Percentiles rank a stretch among this genome's conserved stretches.
Conservation (phyloP, 30 jellyfish, hydroid and myxozoan genomes). For the Rhopilema esculentum region DNA sequence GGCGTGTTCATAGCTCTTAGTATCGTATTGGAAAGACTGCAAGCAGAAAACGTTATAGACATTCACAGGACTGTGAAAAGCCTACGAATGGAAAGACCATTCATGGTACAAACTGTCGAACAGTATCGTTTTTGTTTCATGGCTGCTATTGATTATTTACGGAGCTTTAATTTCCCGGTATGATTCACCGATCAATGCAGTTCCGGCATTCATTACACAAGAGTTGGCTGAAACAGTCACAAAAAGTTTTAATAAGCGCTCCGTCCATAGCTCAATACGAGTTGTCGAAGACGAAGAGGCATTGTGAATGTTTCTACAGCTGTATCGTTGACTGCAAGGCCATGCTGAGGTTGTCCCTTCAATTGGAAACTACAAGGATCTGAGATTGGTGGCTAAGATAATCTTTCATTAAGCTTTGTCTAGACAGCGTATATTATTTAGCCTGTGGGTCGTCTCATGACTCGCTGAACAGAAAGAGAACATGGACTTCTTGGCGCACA, state of each 20-base stretch:
- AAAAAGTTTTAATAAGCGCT: no score
- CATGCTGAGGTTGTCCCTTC: not conserved
- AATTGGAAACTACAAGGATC: not conserved
- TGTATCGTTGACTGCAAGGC: no score
- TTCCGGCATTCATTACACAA: no score
- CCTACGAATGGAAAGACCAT: conserved; percentile 87
- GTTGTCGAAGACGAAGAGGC: no score
- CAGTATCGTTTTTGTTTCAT: conserved; percentile 92
- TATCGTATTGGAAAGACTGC: conserved; percentile 86
- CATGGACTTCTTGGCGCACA: not conserved
- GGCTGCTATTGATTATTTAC: conserved; percentile 78
- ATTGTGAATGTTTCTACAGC: no score
- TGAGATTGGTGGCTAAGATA: not conserved
- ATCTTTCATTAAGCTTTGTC: not conserved
- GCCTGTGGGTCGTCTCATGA: not conserved
- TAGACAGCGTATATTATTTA: not conserved
- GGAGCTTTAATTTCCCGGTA: conserved; percentile 61
- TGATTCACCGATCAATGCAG: no score
- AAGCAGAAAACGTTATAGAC: conserved; percentile 81
- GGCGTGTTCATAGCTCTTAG: conserved; percentile 90
- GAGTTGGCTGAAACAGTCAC: no score
- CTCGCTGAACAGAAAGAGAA: not conserved
- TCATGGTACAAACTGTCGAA: conserved; percentile 89
- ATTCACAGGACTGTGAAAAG: conserved; percentile 89
- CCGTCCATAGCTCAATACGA: no score